Conservation (phyloP, 2,888 invertebrate genomes). For the Slavum lentiscoides region DNA sequence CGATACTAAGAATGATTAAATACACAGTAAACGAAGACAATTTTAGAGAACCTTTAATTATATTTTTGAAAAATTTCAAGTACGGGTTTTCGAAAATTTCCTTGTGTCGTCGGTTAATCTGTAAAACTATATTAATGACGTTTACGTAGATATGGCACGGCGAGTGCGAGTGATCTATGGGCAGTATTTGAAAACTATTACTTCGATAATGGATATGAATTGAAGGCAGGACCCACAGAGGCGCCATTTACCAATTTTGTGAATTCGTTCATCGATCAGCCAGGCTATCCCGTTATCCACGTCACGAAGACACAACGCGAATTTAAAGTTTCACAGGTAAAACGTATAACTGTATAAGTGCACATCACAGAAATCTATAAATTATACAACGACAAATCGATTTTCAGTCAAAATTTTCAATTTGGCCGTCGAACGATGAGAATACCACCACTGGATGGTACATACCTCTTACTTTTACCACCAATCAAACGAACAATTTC, state of each 20-base stretch:
- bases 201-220: conserved; percentile 52
- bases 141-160: neutral
- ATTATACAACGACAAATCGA: neutral
- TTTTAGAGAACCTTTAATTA: conserved; percentile 64
- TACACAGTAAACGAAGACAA: conserved; percentile 65
- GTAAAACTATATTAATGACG: neutral
- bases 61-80: conserved; percentile 60
- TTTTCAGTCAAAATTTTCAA: conserved; percentile 25
- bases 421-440: neutral
- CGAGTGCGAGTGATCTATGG: conserved; percentile 54
- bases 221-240: neutral
- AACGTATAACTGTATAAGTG: neutral
- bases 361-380: no score
- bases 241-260: conserved; percentile 65
- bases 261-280: conserved; percentile 75
- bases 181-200: conserved; percentile 60
- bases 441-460: conserved; percentile 61
- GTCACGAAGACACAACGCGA: conserved; percentile 60
- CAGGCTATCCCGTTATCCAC: conserved; percentile 70
- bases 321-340: conserved; percentile 63
- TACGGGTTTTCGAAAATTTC: neutral
- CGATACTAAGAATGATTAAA: conserved; percentile 71
- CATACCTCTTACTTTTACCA: conserved; percentile 66
- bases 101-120: neutral
- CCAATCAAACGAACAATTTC: conserved; percentile 57